Conservation (phyloP, 2,888 invertebrate genomes). For the Proisotoma minuta region DNA sequence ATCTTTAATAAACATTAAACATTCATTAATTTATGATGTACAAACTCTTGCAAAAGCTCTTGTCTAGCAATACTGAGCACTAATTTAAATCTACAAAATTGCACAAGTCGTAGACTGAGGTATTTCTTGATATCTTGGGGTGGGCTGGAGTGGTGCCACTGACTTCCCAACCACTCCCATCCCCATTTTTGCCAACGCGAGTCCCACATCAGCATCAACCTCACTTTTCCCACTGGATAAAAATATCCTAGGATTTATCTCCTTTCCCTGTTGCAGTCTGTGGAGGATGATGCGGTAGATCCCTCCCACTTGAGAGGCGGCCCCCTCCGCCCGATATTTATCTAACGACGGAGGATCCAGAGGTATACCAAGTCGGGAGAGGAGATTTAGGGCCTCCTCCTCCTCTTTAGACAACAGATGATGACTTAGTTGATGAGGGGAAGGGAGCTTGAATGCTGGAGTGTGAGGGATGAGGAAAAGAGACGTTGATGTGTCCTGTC, state of each 20-base stretch:
- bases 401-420: constrained; percentile 49
- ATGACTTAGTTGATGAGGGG: constrained; percentile 28
- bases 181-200: neutral
- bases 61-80: too few relatives aligned
- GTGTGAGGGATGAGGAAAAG: constrained; percentile 24
- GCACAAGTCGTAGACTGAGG: constrained; percentile 6
- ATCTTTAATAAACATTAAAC: too few relatives aligned
- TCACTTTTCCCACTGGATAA: neutral
- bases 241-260: neutral
- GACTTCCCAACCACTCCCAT: too few relatives aligned
- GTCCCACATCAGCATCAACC: neutral
- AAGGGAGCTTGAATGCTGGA: constrained; percentile 30
- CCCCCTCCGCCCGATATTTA: constrained; percentile 57
- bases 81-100: neutral
- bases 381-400: constrained; percentile 55
- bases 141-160: neutral
- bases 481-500: constrained; percentile 29
- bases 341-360: constrained; percentile 59
- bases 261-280: constrained; percentile 25
- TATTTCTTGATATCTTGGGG: too few relatives aligned
- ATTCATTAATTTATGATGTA: too few relatives aligned
- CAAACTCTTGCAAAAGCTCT: too few relatives aligned
- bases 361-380: constrained; percentile 60
- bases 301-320: constrained; percentile 63
- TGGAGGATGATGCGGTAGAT: constrained; percentile 67